A percentile compares a stretch with the other conserved stretches of the same genome.
Evolutionary conservation across 2,113 vertebrate species (phyloP).

Genomic region (Chloropsis cyanopogon): DNA sequence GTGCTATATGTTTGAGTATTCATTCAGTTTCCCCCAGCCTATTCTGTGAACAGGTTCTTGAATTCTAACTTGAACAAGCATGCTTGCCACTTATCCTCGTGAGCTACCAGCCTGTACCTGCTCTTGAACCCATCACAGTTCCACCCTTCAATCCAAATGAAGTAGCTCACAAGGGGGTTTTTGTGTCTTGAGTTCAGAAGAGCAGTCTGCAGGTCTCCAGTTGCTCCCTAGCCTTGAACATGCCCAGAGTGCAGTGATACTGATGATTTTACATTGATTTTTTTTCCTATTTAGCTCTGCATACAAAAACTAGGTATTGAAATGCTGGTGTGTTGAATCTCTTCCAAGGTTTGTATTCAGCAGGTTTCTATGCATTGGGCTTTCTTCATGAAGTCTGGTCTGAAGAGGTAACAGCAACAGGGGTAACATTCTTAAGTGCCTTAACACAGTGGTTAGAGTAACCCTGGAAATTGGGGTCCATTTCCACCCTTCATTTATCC

Average conservation of each 20-base stretch:
- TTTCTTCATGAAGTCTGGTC: background rate
- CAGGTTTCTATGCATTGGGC: background rate
- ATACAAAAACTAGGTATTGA: background rate
- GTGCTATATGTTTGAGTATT: background rate
- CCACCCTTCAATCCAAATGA: background rate
- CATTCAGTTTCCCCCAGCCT: background rate
- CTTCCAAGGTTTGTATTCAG: background rate
- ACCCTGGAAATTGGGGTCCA: background rate
- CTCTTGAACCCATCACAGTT: background rate
- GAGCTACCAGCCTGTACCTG: background rate
- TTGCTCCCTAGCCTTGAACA: background rate
- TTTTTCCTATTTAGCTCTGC: background rate
- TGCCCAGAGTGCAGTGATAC: background rate
- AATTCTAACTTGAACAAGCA: background rate
- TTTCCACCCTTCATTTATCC: background rate
- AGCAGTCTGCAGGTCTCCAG: background rate
- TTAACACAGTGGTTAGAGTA: background rate
- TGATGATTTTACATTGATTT: background rate
- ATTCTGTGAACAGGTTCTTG: background rate
- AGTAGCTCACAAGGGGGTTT: background rate
- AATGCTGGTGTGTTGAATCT: background rate
- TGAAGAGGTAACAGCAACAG: background rate
- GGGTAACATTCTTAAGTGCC: background rate
- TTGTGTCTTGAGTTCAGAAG: background rate
- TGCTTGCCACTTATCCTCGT: accelerated